Conservation (phyloP, 2,888 invertebrate species). For the Molorchus minor region DNA sequence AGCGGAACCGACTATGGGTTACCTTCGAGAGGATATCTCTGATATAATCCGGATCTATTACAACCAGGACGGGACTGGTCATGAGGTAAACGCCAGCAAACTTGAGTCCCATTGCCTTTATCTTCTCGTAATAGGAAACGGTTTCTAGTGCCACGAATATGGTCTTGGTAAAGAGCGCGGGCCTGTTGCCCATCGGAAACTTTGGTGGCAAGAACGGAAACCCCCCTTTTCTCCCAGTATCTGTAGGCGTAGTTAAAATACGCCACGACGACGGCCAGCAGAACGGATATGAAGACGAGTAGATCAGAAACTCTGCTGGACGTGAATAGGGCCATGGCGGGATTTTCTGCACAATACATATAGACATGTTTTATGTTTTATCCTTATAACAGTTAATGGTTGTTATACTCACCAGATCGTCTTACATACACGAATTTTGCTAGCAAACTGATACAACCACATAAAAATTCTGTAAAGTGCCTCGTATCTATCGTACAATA, state of each 20-base stretch:
- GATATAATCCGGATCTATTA: conserved; percentile 46
- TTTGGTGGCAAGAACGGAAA: conserved; percentile 43
- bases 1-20: too few species aligned
- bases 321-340: conserved; percentile 1
- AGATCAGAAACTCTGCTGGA: background rate
- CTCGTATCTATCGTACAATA: too few species aligned
- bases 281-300: background rate
- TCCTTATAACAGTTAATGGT: too few species aligned
- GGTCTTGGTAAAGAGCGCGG: conserved; percentile 26
- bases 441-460: too few species aligned
- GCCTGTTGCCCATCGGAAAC: conserved; percentile 50
- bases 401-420: too few species aligned
- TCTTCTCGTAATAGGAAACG: conserved; percentile 32
- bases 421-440: too few species aligned
- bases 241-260: conserved; percentile 30
- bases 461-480: too few species aligned
- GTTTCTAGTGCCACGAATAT: conserved; percentile 29
- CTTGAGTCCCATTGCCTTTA: conserved; percentile 27
- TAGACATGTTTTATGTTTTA: too few species aligned
- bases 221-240: conserved; percentile 48
- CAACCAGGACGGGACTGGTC: conserved; percentile 38
- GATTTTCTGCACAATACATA: background rate
- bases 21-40: conserved; percentile 44
- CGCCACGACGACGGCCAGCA: background rate
- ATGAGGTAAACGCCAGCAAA: conserved; percentile 33